Evolutionary conservation across 2,888 invertebrate genomes (phyloP).

Genomic region (Tinea trinotella): DNA sequence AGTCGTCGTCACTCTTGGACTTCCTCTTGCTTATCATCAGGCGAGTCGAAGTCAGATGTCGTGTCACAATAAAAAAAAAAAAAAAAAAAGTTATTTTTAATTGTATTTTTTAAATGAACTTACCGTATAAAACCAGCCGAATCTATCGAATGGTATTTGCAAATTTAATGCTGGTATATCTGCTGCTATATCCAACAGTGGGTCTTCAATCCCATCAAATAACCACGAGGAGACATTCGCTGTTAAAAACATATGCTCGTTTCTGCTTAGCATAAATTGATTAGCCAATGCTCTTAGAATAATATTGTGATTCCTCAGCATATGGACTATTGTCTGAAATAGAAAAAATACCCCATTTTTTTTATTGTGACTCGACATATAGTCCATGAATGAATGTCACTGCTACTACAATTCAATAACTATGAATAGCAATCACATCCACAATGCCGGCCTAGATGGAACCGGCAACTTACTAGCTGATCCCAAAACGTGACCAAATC

Average conservation of each 20-base stretch:
- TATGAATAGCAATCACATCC: too few species aligned
- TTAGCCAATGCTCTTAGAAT: conserved; percentile 58
- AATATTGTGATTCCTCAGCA: conserved; percentile 57
- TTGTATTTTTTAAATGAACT: conserved; percentile 36
- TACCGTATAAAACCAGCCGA: conserved; percentile 89
- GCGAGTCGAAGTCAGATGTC: too few species aligned
- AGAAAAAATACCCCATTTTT: conserved; percentile 17
- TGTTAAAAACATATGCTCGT: conserved; percentile 69
- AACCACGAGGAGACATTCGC: conserved; percentile 79
- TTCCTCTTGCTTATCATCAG: too few species aligned
- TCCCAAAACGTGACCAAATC: too few species aligned
- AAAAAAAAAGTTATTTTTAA: background rate
- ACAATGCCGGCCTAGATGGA: too few species aligned
- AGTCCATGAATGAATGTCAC: too few species aligned
- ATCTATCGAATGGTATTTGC: conserved; percentile 79
- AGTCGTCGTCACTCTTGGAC: too few species aligned
- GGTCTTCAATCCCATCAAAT: conserved; percentile 87
- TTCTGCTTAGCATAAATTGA: conserved; percentile 65
- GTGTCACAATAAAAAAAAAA: too few species aligned
- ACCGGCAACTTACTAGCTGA: too few species aligned
- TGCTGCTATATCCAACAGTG: conserved; percentile 71
- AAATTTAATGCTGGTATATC: conserved; percentile 66
- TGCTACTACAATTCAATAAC: too few species aligned
- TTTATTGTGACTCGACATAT: too few species aligned
- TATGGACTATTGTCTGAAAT: conserved; percentile 76